phyloP scores from a whole-genome alignment of 2,797 vertebrate genomes.

The Catamblyrhynchus diadema region DNA sequence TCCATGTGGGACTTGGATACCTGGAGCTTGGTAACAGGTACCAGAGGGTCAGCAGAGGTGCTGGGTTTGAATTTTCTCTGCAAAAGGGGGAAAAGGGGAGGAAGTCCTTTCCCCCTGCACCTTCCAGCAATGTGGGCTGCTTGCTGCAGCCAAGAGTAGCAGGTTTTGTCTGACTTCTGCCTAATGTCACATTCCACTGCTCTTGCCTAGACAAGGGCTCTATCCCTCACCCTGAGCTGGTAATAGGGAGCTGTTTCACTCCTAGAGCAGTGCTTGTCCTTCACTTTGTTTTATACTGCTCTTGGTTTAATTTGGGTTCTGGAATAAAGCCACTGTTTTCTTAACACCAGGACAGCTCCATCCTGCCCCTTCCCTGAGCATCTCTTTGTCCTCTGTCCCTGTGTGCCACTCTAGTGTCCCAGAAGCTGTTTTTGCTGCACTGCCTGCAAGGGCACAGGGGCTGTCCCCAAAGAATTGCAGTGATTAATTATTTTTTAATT shows the following conservation, averaged over 20 bases:
- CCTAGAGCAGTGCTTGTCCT: neutral
- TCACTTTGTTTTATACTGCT: neutral
- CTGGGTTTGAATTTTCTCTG: neutral
- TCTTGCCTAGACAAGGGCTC: neutral
- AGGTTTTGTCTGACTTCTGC: neutral
- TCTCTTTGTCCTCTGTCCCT: neutral
- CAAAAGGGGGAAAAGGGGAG: neutral
- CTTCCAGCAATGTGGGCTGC: neutral
- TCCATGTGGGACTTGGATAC: neutral
- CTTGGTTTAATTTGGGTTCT: neutral
- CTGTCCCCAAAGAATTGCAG: neutral
- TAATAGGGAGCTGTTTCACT: neutral
- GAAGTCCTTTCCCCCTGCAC: neutral
- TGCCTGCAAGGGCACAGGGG: neutral
- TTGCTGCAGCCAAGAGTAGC: neutral
- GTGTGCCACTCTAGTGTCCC: neutral
- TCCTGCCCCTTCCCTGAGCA: neutral
- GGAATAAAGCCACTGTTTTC: neutral
- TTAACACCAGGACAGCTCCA: neutral
- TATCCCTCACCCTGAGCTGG: neutral
- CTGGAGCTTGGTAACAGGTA: neutral
- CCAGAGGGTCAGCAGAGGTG: neutral
- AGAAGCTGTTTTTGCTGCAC: neutral
- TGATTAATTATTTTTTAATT: neutral
- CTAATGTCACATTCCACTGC: accelerated